Conservation (phyloP, 1,140 invertebrate species). For the Rhagoletis pomonella region DNA sequence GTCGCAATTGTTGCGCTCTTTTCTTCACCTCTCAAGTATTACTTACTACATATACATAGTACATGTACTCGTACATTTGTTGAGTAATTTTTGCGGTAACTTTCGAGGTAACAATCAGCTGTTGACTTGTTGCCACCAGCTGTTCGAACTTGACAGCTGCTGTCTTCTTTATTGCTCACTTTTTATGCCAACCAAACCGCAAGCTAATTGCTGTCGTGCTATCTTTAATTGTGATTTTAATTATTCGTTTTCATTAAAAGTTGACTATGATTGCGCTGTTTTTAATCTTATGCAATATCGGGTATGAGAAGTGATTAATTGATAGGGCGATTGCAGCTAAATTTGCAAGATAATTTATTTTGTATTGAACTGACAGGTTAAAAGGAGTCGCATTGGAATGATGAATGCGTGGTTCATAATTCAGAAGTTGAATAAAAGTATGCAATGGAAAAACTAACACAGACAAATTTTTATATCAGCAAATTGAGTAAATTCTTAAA, state of each 20-base stretch:
- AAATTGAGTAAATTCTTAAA: not conserved
- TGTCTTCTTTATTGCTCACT: slow-evolving; percentile 24
- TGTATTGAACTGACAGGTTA: slow-evolving; percentile 2
- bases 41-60: no score
- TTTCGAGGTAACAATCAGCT: slow-evolving; percentile 9
- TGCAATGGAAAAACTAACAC: not conserved
- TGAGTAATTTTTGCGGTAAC: slow-evolving; percentile 22
- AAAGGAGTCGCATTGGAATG: not conserved
- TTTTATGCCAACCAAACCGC: slow-evolving; percentile 31
- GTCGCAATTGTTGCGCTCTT: not conserved
- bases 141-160: slow-evolving; percentile 39
- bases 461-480: not conserved
- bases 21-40: not conserved
- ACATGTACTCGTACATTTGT: not conserved
- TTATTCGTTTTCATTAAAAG: slow-evolving; percentile 37
- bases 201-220: slow-evolving; percentile 40
- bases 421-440: not conserved
- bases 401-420: not conserved
- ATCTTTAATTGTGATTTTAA: slow-evolving; percentile 49
- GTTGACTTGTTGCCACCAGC: slow-evolving; percentile 20
- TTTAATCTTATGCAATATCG: slow-evolving; percentile 16
- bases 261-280: slow-evolving; percentile 9
- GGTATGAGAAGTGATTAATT: slow-evolving; percentile 40
- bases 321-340: not conserved
- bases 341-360: slow-evolving; percentile 24